Percentiles rank a stretch among this genome's conserved stretches.
Evolutionary conservation across 2,797 vertebrate species (phyloP).

Genomic region (Rhinatrema bivittatum): DNA sequence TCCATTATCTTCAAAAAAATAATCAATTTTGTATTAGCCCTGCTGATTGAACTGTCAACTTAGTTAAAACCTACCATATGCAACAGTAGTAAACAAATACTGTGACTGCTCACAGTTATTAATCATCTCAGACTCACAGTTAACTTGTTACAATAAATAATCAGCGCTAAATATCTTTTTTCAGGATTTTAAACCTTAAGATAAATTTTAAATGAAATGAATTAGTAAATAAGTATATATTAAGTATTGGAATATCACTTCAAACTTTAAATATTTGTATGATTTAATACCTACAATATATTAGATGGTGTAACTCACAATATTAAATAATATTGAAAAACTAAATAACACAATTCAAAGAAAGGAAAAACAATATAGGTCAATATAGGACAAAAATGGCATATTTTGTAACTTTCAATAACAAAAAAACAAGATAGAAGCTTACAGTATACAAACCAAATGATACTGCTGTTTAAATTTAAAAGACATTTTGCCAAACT

Average conservation of each 20-base stretch:
- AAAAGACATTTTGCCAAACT: constrained; percentile 5
- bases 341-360: no score
- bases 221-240: constrained; percentile 13
- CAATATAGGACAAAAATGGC: no score
- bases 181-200: constrained; percentile 12
- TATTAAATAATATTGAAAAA: no score
- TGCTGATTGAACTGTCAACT: constrained; percentile 36
- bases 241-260: not conserved
- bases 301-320: not conserved
- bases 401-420: constrained; percentile 12
- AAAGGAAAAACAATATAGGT: no score
- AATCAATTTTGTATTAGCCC: constrained; percentile 35
- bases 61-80: constrained; percentile 33
- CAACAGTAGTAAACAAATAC: constrained; percentile 17
- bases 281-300: not conserved
- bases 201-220: constrained; percentile 23
- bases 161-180: constrained; percentile 44
- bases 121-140: constrained; percentile 33
- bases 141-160: constrained; percentile 52
- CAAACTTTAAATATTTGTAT: constrained; percentile 4
- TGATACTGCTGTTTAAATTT: constrained; percentile 20
- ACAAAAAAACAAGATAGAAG: not conserved
- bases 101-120: constrained; percentile 10
- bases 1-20: constrained; percentile 36
- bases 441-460: not conserved